phyloP scores from a whole-genome alignment of 1,140 invertebrate species.

The Drosophila chauvacae region DNA sequence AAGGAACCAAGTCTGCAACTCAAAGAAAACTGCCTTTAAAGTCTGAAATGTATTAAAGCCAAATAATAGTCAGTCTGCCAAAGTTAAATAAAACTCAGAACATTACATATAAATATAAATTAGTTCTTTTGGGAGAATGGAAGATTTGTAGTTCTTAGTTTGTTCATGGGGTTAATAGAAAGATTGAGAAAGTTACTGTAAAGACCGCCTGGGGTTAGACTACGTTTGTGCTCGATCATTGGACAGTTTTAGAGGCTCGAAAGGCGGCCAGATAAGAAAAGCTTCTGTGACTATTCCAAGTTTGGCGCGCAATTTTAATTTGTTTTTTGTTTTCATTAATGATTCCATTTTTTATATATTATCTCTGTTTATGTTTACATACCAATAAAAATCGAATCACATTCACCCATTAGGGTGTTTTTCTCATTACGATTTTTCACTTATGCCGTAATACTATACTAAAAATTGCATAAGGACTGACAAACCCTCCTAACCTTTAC shows the following conservation, averaged over 20 bases:
- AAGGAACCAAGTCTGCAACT: constrained; percentile 5
- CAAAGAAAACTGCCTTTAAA: constrained; percentile 14
- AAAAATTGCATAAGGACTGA: background rate
- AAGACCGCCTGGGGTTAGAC: constrained; percentile 2
- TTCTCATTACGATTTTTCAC: background rate
- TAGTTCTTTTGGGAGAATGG: too few relatives aligned
- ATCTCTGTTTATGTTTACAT: background rate
- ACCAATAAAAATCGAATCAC: background rate
- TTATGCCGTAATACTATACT: too few relatives aligned
- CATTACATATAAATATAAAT: constrained; percentile 1
- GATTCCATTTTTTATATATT: background rate
- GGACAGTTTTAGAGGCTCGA: background rate
- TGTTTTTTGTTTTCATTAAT: background rate
- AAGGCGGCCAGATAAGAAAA: background rate
- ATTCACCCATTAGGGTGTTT: too few relatives aligned
- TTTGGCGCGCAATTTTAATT: background rate
- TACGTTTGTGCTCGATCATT: background rate
- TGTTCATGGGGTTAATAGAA: background rate
- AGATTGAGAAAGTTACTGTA: background rate
- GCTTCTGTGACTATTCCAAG: too few relatives aligned
- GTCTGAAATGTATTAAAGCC: constrained; percentile 32
- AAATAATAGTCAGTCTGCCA: constrained; percentile 27
- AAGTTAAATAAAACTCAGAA: constrained; percentile 32
- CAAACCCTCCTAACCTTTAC: background rate
- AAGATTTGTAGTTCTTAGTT: background rate